These are phyloP conservation scores for Pipra filicauda DNA, from an alignment of 2,113 vertebrate genomes.

Conservation along the genomic window DNA sequence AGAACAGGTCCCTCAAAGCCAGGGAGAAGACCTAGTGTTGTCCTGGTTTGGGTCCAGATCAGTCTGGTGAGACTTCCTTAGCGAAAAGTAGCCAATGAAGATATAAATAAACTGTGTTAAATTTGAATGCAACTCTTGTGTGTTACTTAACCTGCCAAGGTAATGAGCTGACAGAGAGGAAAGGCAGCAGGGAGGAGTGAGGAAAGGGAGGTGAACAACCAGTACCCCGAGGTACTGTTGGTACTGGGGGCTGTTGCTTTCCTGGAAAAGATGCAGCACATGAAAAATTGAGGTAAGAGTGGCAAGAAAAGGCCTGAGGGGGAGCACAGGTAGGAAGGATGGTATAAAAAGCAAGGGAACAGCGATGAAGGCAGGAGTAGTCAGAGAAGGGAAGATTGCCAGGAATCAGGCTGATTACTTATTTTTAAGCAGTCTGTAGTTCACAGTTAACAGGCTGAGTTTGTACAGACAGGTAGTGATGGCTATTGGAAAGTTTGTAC, in stretches of 20 bases:
- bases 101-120: neutral
- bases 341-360: neutral
- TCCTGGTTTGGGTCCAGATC: neutral
- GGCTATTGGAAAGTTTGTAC: neutral
- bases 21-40: neutral
- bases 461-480: neutral
- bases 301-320: neutral
- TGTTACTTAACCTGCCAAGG: neutral
- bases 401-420: neutral
- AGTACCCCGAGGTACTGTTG: fast-evolving
- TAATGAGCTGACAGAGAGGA: neutral
- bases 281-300: neutral
- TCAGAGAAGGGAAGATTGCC: neutral
- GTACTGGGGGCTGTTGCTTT: neutral
- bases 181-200: neutral
- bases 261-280: neutral
- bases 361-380: neutral
- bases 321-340: neutral
- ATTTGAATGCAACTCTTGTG: neutral
- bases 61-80: neutral
- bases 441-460: neutral
- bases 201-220: neutral
- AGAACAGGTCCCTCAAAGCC: neutral
- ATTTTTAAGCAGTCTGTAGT: neutral
- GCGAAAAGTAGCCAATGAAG: fast-evolving